These are phyloP conservation scores for Acanthosepion pharaonis DNA, from an alignment of 2,888 invertebrate species.

Conservation along the genomic window DNA sequence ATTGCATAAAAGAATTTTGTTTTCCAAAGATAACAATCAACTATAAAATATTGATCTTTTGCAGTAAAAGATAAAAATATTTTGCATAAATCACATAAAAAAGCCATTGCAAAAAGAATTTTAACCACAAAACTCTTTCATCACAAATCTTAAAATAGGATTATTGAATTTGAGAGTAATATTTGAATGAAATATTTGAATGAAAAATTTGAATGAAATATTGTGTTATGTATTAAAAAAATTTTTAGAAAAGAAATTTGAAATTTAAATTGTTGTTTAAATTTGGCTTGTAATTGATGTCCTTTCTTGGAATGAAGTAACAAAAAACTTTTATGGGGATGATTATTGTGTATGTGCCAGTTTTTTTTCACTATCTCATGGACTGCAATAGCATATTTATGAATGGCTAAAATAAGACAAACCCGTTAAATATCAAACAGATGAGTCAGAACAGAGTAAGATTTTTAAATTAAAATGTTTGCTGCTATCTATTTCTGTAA, in stretches of 20 bases:
- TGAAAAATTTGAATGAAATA: too few relatives aligned
- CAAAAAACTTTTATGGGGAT: too few relatives aligned
- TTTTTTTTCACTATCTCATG: too few relatives aligned
- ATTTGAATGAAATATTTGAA: not conserved
- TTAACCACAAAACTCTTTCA: not conserved
- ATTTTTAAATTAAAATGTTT: too few relatives aligned
- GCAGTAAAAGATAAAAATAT: not conserved
- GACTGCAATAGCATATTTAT: too few relatives aligned
- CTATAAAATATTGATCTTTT: not conserved
- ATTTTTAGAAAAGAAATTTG: not conserved
- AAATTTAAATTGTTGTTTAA: not conserved
- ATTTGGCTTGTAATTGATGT: not conserved
- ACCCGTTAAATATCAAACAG: too few relatives aligned
- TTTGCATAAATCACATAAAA: not conserved
- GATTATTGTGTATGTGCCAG: too few relatives aligned
- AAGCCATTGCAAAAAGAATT: not conserved
- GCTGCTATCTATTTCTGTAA: too few relatives aligned
- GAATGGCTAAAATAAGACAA: too few relatives aligned
- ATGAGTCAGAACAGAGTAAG: too few relatives aligned
- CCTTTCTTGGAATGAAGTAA: too few relatives aligned
- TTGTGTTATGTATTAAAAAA: not conserved
- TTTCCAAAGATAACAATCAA: too few relatives aligned
- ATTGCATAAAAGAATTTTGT: not conserved
- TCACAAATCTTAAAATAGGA: not conserved
- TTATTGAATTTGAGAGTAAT: not conserved